These are phyloP conservation scores for Dendrolimus pini DNA, from an alignment of 2,888 invertebrate genomes.

Conservation along the genomic window DNA sequence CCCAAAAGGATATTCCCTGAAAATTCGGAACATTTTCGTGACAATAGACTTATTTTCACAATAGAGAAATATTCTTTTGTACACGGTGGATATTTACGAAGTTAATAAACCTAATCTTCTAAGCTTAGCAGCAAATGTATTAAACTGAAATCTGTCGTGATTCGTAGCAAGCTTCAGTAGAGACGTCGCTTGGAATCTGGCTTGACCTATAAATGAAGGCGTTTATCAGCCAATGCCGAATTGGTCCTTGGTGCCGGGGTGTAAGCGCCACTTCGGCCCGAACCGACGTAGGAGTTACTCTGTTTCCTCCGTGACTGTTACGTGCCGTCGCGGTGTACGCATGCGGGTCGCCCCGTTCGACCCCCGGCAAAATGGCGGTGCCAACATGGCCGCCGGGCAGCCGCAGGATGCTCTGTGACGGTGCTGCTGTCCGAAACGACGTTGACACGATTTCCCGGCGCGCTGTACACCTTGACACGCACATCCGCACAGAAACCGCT, in stretches of 20 bases:
- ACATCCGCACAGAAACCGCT: constrained; percentile 42
- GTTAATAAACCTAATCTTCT: constrained; percentile 30
- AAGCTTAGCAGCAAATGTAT: constrained; percentile 34
- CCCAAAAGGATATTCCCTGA: background rate
- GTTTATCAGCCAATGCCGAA: constrained; percentile 34
- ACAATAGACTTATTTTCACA: background rate
- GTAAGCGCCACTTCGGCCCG: constrained; percentile 39
- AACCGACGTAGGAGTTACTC: constrained; percentile 44
- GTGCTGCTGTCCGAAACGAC: constrained; percentile 61
- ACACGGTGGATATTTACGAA: constrained; percentile 20
- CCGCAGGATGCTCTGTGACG: constrained; percentile 69
- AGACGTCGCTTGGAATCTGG: constrained; percentile 45
- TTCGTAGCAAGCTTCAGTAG: constrained; percentile 64
- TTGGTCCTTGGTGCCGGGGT: constrained; percentile 35
- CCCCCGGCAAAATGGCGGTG: constrained; percentile 74
- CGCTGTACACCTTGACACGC: constrained; percentile 56
- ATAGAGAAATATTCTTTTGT: background rate
- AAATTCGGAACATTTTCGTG: background rate
- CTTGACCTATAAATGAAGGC: constrained; percentile 68
- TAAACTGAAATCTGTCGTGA: constrained; percentile 62
- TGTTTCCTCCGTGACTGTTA: constrained; percentile 52
- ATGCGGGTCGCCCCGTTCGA: constrained; percentile 68
- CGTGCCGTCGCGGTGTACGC: constrained; percentile 68
- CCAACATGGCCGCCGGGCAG: constrained; percentile 76
- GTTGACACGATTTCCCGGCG: constrained; percentile 56